phyloP scores from a whole-genome alignment of 1,140 invertebrate genomes.

The Drosophila subobscura region DNA sequence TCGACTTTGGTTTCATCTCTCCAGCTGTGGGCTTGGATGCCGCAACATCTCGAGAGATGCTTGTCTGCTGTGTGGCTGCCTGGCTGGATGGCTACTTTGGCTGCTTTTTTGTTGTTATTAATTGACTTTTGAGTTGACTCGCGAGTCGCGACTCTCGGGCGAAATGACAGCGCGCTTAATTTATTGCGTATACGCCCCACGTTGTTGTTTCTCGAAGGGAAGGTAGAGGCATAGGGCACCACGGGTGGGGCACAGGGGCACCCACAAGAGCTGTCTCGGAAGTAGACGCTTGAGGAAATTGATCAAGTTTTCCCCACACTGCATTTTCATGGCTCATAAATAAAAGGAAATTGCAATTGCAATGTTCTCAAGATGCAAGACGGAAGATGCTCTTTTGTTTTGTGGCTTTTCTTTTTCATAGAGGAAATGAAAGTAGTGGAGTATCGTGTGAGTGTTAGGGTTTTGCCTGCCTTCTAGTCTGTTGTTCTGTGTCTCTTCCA shows the following conservation, averaged over 20 bases:
- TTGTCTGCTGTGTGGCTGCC: conserved; percentile 28
- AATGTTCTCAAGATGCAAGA: conserved; percentile 37
- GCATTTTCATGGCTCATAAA: conserved; percentile 78
- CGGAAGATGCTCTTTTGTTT: conserved; percentile 11
- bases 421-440: conserved; percentile 3
- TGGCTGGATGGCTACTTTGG: neutral
- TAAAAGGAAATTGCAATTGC: conserved; percentile 50
- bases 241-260: conserved; percentile 10
- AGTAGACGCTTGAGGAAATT: conserved; percentile 69
- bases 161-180: conserved; percentile 72
- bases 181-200: conserved; percentile 73
- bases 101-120: conserved; percentile 57
- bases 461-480: conserved; percentile 9
- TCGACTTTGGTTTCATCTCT: conserved; percentile 30
- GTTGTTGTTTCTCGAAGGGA: conserved; percentile 34
- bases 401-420: conserved; percentile 47
- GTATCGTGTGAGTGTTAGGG: conserved; percentile 12
- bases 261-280: conserved; percentile 58
- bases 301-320: conserved; percentile 51
- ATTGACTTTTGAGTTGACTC: conserved; percentile 81
- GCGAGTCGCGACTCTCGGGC: conserved; percentile 29
- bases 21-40: conserved; percentile 24
- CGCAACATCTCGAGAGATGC: conserved; percentile 26
- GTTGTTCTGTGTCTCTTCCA: conserved; percentile 24
- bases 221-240: conserved; percentile 4